Conservation (phyloP, 2,888 invertebrate species). For the Cosmopolites sordidus region DNA sequence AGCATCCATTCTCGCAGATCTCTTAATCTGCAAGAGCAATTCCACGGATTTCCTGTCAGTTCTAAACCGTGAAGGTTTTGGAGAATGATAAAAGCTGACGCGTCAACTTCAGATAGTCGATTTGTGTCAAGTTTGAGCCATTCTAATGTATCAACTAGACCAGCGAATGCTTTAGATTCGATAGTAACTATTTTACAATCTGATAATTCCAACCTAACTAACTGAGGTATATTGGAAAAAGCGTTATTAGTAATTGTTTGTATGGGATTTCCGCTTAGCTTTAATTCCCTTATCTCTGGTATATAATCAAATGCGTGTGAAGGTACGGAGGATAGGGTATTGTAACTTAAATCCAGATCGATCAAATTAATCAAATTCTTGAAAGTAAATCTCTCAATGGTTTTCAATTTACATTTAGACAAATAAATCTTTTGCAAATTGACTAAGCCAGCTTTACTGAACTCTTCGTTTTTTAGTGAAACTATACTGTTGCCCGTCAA, state of each 20-base stretch:
- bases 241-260: slow-evolving; percentile 65
- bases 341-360: slow-evolving; percentile 75
- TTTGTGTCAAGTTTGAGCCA: slow-evolving; percentile 77
- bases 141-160: slow-evolving; percentile 67
- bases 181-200: slow-evolving; percentile 67
- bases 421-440: slow-evolving; percentile 79
- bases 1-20: slow-evolving; percentile 78
- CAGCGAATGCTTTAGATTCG: slow-evolving; percentile 67
- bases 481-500: slow-evolving; percentile 69
- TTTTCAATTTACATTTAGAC: slow-evolving; percentile 64
- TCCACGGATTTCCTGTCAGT: slow-evolving; percentile 76
- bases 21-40: slow-evolving; percentile 72
- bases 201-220: slow-evolving; percentile 69
- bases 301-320: slow-evolving; percentile 69
- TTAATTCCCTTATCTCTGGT: slow-evolving; percentile 69
- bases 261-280: slow-evolving; percentile 72
- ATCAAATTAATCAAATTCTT: slow-evolving; percentile 74
- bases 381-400: slow-evolving; percentile 69
- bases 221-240: slow-evolving; percentile 61
- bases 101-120: slow-evolving; percentile 61
- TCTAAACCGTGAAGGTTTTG: slow-evolving; percentile 70
- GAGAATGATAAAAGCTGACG: slow-evolving; percentile 64
- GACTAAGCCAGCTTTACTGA: slow-evolving; percentile 68
- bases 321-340: slow-evolving; percentile 64
- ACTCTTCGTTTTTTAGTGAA: slow-evolving; percentile 66